Evolutionary conservation across 2,888 invertebrate genomes (phyloP).

Genomic region (Himalopsyche tibetana): DNA sequence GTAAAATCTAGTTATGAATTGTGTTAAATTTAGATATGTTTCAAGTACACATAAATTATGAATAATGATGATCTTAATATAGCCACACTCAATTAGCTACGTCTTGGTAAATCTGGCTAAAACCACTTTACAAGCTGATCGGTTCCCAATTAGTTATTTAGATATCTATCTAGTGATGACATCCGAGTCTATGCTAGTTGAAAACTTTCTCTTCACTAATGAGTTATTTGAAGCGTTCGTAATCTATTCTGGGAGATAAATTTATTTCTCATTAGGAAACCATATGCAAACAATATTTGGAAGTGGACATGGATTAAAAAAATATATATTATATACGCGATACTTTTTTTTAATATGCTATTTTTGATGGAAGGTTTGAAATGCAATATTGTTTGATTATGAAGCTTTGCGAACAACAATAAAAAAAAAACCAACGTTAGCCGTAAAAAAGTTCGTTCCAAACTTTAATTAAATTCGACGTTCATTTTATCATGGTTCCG

Average conservation of each 20-base stretch:
- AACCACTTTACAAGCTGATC: background rate
- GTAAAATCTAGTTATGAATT: too few relatives aligned
- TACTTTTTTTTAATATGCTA: too few relatives aligned
- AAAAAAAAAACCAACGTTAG: background rate
- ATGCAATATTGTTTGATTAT: background rate
- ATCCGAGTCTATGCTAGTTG: background rate
- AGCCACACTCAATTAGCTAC: background rate
- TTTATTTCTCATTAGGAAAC: too few relatives aligned
- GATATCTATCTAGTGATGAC: background rate
- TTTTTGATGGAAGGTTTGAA: too few relatives aligned
- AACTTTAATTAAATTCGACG: conserved; percentile 3
- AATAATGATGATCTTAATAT: too few relatives aligned
- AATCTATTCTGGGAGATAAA: too few relatives aligned
- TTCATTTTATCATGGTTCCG: background rate
- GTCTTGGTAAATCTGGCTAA: background rate
- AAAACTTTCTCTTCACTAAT: background rate
- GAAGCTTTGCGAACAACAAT: background rate
- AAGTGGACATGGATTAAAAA: too few relatives aligned
- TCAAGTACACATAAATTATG: too few relatives aligned
- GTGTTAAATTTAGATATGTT: too few relatives aligned
- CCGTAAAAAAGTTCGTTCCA: background rate
- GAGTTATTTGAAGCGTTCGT: too few relatives aligned
- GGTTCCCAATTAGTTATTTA: background rate
- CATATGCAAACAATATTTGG: too few relatives aligned
- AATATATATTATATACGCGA: too few relatives aligned